Evolutionary conservation across 2,888 invertebrate genomes (phyloP), one percentile per base, ranked within the genome.

Genomic region (Strigamia transsilvanica): DNA sequence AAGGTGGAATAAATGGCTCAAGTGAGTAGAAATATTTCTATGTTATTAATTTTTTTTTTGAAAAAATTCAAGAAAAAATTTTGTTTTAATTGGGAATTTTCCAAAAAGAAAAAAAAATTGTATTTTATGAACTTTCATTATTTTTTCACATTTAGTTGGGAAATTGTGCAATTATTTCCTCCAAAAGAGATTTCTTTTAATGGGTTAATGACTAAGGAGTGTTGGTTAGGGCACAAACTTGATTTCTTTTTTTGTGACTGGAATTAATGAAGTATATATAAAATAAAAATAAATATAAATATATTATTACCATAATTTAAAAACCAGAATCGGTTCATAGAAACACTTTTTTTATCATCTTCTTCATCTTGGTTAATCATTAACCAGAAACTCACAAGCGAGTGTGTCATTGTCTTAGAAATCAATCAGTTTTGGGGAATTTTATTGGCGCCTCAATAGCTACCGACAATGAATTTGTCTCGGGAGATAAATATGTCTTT

Each of bases 181-280:
- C n/a, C 51, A 51, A 51, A 27, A 27, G 34, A 34, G 34, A 38
- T 38, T 38, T 38, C 6, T 38, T 38, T 56, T 56, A 56, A 1
- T 18, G 18, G 21, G 56, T n/a, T 18, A n/a, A 18, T 56, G 56
- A 56, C n/a, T 61, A 18, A 18, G n/a, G 73, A 15, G 32, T 27
- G 18, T 32, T 56, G 56, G 56, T 56, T 56, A 56, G n/a, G 56
- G n/a, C 73, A 4, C 23, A 73, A 73, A 73, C 73, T 32, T 73
- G 73, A 73, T 13, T 32, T 27, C n/a, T 23, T 6, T n/a, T 73
- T 6, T n/a, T 73, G 32, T 73, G 73, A 73, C 73, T 73, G 73
- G 73, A 73, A 73, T 73, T 73, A 73, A 73, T 73, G 32, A 73
- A 73, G 2, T 51, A n/a, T 51, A 66, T 12, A 13, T 4, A 66